Base-by-base conservation (phyloP, 2,797 vertebrate genomes). In the Corythornis leucogaster region DNA sequence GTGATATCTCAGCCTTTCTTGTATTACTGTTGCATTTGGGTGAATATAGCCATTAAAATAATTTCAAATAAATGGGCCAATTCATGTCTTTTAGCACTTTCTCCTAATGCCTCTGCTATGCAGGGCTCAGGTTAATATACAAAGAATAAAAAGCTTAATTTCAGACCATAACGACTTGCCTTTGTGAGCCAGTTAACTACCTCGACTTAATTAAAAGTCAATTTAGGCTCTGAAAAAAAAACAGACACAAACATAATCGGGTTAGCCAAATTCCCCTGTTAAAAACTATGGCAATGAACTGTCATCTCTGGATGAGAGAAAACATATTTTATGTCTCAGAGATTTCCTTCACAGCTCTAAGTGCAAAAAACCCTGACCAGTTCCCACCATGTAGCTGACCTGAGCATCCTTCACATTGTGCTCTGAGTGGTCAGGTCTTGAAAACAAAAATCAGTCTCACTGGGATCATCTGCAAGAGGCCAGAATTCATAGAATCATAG, bases 391-490 rank as follows among this genome's bases (percentile, higher is more conserved):
- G 8, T 33, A 18, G 14, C 31, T 15, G 45, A 57, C 42, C 45
- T 21, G 7, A 3, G 0, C 2, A 8, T 40, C 62, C 62, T 38
- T 82, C 45, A 12, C 1, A 0, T 10, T 1, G 0, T 21, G 14
- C 55, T 54, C 66, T 43, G 61, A 64, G 75, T 2, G 7, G 30
- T 25, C 50, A 35, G 17, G 31, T 70, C 25, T 4, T n/a, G 33
- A 42, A 53, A 85, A 57, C 2, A 45, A 46, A 59, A 61, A 38
- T 64, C 14, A 40, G 70, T 31, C 35, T 62, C 8, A 9, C 50
- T n/a, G 67, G 15, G 28, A 54, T 42, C 28, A 69, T 35, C 20
- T 38, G 33, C 35, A 2, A 7, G 25, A 70, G 20, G 45, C 12
- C 2, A 6, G 12, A 51, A 35, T 33, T n/a, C 13, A 38, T 38